Percentiles rank a stretch among this genome's conserved stretches.
Conservation (phyloP, 2,888 invertebrate genomes). For the Ferdinandea cuprea region DNA sequence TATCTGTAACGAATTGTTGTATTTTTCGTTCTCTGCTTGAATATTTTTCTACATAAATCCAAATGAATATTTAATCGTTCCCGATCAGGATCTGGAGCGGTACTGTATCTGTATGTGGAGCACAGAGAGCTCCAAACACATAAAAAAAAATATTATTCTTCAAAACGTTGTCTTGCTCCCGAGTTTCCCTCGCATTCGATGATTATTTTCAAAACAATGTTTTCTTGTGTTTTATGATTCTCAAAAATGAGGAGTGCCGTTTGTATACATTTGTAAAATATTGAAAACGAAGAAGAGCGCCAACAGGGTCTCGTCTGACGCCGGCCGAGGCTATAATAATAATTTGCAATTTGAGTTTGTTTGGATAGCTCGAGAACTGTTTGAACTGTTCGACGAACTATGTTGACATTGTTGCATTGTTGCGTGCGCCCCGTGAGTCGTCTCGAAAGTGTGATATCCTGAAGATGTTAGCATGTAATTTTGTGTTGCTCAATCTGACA, state of each 20-base stretch:
- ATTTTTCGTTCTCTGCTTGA: conserved; percentile 19
- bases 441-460: not conserved
- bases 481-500: too few species aligned
- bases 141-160: conserved; percentile 18
- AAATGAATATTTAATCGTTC: conserved; percentile 19
- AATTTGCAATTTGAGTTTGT: conserved; percentile 44
- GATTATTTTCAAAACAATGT: conserved; percentile 23
- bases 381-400: conserved; percentile 3
- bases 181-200: conserved; percentile 1
- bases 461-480: conserved; percentile 11
- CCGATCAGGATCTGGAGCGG: not conserved
- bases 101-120: not conserved
- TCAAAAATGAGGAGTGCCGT: conserved; percentile 1
- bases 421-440: not conserved
- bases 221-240: conserved; percentile 18
- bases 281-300: too few species aligned
- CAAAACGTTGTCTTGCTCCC: not conserved
- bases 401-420: conserved; percentile 26
- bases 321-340: conserved; percentile 25
- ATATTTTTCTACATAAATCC: not conserved
- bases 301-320: not conserved
- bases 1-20: conserved; percentile 2
- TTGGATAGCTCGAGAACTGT: conserved; percentile 10
- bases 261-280: not conserved
- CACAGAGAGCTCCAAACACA: not conserved